Base-by-base conservation (phyloP, 2,797 vertebrate genomes). In the Gephyroberyx darwinii region DNA sequence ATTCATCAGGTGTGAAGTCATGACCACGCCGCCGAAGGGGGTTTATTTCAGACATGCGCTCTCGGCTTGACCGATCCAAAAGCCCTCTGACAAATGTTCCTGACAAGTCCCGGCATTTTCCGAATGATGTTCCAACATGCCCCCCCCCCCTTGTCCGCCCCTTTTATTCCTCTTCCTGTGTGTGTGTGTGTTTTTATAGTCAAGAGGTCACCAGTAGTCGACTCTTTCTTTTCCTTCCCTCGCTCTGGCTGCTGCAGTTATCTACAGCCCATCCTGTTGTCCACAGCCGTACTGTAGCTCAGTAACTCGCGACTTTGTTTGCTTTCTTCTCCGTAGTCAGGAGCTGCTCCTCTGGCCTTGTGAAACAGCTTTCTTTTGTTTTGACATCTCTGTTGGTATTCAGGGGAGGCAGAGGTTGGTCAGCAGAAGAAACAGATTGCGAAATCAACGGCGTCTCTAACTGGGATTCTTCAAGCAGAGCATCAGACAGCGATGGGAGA, bases 1-100 rank as follows among this genome's bases (percentile, higher is more conserved):
- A 95, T 94, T 93, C 91, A 91, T 93, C 92, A 90, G 72, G 90
- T 93, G 90, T 91, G 90, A 94, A 91, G 92, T 94, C 91, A 83
- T 84, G 66, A 75, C 90, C 91, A 87, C 85, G 58, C 85, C 52
- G 41, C 60, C 62, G 56, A 0, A 22, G 48, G 6, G 58, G 78
- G 54, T 80, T 87, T 72, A 77, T 87, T 90, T 81, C 65, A 84
- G 83, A 79, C 68, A 19, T 81, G 56, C 0, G 51, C 66, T 63
- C 80, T 63, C 77, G 74, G 83, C 68, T 82, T 58, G 51, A 77
- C 26, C 17, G 75, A 76, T 77, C 84, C 80, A 51, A 75, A 77
- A 85, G 79, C 63, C 53, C 61, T 78, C 82, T 48, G 71, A 90
- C 88, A 86, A 92, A 89, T 73, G 82, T 75, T 89, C 80, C 82